Base-by-base conservation (phyloP, 2,888 invertebrate species). In the Trileptium ribeirensis region DNA sequence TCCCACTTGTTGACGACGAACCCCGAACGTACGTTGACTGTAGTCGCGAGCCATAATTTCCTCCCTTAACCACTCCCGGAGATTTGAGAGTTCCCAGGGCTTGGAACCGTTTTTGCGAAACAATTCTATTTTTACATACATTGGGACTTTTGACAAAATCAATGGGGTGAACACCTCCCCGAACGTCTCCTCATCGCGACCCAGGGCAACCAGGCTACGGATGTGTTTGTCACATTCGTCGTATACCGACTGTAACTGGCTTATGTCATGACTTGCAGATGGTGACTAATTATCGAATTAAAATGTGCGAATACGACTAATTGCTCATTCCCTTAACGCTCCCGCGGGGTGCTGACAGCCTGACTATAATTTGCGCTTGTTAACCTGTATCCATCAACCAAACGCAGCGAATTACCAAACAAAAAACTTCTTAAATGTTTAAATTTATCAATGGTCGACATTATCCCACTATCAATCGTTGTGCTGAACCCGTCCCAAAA, bases 221-320 rank as follows among this genome's bases (percentile, higher is more conserved):
- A 70, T 70, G 74, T 70, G 74, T 70, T n/a, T 8, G 8, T 70
- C 74, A 70, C 74, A 70, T 36, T 70, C 74, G 74, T 70, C 74
- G 37, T 19, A 70, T 19, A n/a, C n/a, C 19, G 74, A 70, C 74
- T 36, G 74, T 15, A 70, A n/a, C 19, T 36, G 33, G 34, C 34
- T n/a, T n/a, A n/a, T 64, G n/a, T 64, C 64, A 24, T 64, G 19
- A 24, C 19, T 64, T n/a, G 64, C 19, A 70, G 31, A 8, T 70
- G 74, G 37, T 19, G n/a, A 31, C 31, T 19, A 31, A 70, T 34
- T 70, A 70, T 34, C 33, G 74, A 70, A 31, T 70, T 34, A 31
- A 70, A 70, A 64, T 64, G 74, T 34, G 74, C 15, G n/a, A 70
- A 70, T 15, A 70, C 74, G n/a, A 70, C 74, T 70, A 36, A 19